A percentile compares a stretch with the other conserved stretches of the same genome.
Conservation (phyloP, 2,113 vertebrate genomes). For the Halcyon malimbica region DNA sequence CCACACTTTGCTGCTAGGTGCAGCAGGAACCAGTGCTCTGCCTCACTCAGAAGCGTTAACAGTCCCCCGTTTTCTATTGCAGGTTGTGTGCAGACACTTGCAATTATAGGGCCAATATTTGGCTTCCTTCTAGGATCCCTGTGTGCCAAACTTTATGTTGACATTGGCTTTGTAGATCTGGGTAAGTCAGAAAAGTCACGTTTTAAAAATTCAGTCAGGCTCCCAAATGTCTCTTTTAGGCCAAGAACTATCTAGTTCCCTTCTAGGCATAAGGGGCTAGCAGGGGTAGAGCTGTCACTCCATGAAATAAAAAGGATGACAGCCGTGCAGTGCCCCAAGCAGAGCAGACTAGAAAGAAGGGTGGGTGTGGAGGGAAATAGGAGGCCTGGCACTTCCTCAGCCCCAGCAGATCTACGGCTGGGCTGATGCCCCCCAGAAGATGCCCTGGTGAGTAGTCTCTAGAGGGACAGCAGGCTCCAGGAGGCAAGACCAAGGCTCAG, state of each 20-base stretch:
- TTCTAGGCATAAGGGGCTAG: not conserved
- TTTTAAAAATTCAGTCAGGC: not conserved
- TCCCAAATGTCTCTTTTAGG: not conserved
- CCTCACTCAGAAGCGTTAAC: not conserved
- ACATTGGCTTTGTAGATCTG: slow-evolving; percentile 89
- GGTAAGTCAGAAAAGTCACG: slow-evolving; percentile 74
- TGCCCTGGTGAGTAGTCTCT: not conserved
- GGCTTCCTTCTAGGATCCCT: slow-evolving; percentile 92
- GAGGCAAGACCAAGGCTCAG: not conserved
- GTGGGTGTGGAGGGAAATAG: not conserved
- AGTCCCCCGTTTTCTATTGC: not conserved
- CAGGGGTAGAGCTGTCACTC: not conserved
- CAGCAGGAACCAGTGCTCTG: not conserved
- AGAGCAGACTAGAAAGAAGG: not conserved
- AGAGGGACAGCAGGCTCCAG: not conserved
- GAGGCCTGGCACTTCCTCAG: not conserved
- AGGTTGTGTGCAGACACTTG: slow-evolving; percentile 91
- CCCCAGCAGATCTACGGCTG: not conserved
- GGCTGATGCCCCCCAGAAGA: not conserved
- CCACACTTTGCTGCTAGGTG: not conserved
- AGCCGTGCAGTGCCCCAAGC: not conserved
- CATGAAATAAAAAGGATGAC: not conserved
- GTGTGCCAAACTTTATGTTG: slow-evolving; percentile 92
- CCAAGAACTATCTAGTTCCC: not conserved
- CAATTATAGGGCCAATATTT: slow-evolving; percentile 92